phyloP scores from a whole-genome alignment of 2,797 vertebrate species.

The Micropoecilia bifurca region DNA sequence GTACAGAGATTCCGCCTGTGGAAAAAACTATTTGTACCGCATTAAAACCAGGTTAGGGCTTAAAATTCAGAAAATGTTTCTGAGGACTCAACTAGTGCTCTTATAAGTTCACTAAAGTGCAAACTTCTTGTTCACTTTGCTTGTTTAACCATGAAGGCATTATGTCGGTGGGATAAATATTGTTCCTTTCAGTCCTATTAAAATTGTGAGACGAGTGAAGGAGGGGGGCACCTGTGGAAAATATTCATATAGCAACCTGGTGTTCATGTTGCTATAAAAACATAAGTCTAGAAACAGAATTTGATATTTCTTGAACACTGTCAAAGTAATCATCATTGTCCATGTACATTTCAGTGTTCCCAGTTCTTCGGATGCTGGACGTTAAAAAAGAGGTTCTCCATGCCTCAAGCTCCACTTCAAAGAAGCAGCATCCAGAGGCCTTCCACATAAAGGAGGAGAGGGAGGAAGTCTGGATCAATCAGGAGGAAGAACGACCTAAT shows the following conservation, averaged over 20 bases:
- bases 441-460: constrained; percentile 25
- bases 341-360: constrained; percentile 18
- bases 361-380: constrained; percentile 12
- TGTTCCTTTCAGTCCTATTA: neutral
- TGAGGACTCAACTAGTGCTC: neutral
- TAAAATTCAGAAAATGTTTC: neutral
- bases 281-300: neutral
- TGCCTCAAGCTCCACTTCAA: neutral
- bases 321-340: neutral
- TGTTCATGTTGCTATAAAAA: neutral
- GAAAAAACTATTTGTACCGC: neutral
- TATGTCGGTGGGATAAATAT: neutral
- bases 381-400: constrained; percentile 16
- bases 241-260: too few relatives aligned
- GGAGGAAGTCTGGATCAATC: constrained; percentile 18
- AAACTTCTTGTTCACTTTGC: neutral
- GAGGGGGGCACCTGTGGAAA: too few relatives aligned
- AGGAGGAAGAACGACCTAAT: constrained; percentile 5
- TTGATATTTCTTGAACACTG: neutral
- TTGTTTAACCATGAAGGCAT: neutral
- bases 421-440: neutral
- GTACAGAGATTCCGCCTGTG: neutral
- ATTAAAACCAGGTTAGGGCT: neutral
- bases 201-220: neutral
- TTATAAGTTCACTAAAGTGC: neutral